A percentile compares a stretch with the other conserved stretches of the same genome.
phyloP scores from a whole-genome alignment of 2,888 invertebrate genomes.

The Blastobasis lacticolella region DNA sequence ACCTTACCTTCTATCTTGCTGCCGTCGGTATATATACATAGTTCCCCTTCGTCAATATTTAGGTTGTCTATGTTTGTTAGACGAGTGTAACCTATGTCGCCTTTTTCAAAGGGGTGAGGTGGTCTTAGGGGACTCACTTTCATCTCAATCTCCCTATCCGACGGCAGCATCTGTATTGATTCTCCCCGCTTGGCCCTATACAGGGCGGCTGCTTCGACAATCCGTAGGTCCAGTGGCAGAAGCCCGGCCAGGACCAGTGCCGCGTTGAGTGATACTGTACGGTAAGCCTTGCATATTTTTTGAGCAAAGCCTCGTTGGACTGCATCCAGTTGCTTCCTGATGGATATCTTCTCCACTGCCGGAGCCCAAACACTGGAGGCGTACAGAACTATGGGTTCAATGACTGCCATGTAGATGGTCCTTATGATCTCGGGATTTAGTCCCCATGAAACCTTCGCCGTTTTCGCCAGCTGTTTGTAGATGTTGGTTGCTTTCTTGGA shows the following conservation, averaged over 20 bases:
- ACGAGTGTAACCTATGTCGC: background rate
- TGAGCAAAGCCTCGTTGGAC: conserved; percentile 3
- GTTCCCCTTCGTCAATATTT: background rate
- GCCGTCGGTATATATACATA: background rate
- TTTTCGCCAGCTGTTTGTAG: background rate
- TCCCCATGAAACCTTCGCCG: conserved; percentile 2
- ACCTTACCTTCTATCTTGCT: background rate
- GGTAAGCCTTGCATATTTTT: conserved; percentile 3
- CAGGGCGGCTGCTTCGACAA: conserved; percentile 10
- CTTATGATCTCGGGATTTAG: background rate
- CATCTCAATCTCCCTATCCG: background rate
- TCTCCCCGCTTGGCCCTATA: background rate
- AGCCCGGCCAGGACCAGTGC: conserved; percentile 13
- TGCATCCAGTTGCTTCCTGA: background rate
- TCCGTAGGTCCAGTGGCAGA: conserved; percentile 15
- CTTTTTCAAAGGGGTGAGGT: background rate
- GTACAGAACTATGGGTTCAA: background rate
- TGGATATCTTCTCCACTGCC: background rate
- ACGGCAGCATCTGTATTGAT: background rate
- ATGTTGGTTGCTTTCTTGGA: background rate
- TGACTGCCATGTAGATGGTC: background rate
- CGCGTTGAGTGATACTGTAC: conserved; percentile 13
- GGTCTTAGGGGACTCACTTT: background rate
- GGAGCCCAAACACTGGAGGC: background rate
- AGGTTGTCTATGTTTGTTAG: background rate